Conservation (phyloP, 2,797 vertebrate genomes). For the Peromyscus melanophrys region DNA sequence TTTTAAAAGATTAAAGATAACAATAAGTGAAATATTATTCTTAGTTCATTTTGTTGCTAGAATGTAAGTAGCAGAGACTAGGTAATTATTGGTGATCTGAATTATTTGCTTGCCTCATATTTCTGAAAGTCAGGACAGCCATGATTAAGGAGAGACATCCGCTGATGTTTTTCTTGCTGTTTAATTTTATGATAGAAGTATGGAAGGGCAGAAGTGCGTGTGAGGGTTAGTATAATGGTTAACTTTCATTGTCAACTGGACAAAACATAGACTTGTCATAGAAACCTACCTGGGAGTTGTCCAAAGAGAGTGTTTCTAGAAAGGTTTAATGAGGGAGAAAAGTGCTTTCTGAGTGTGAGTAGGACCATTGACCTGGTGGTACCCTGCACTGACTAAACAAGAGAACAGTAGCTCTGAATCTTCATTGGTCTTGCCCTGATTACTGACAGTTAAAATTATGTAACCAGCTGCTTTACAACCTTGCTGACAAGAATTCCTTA, state of each 20-base stretch:
- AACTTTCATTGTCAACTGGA: neutral
- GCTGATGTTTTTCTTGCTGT: neutral
- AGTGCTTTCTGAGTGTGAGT: neutral
- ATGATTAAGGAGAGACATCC: neutral
- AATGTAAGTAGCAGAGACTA: neutral
- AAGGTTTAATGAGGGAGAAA: neutral
- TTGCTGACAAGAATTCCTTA: neutral
- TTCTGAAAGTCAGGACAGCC: neutral
- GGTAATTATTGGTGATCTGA: too few relatives aligned
- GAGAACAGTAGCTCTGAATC: neutral
- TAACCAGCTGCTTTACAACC: neutral
- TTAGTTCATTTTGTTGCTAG: neutral
- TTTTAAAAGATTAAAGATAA: neutral
- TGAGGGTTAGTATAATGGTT: neutral
- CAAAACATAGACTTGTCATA: neutral
- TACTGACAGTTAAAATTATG: neutral
- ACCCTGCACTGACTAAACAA: neutral
- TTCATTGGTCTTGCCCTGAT: neutral
- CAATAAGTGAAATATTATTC: neutral
- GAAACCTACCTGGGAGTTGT: neutral
- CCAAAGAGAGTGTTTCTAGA: neutral
- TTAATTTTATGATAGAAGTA: neutral
- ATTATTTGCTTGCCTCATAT: neutral
- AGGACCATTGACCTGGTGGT: too few relatives aligned
- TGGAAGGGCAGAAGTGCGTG: neutral